These are phyloP conservation scores for Hyposoter dolosus DNA, from an alignment of 2,888 invertebrate species.

Conservation along the genomic window DNA sequence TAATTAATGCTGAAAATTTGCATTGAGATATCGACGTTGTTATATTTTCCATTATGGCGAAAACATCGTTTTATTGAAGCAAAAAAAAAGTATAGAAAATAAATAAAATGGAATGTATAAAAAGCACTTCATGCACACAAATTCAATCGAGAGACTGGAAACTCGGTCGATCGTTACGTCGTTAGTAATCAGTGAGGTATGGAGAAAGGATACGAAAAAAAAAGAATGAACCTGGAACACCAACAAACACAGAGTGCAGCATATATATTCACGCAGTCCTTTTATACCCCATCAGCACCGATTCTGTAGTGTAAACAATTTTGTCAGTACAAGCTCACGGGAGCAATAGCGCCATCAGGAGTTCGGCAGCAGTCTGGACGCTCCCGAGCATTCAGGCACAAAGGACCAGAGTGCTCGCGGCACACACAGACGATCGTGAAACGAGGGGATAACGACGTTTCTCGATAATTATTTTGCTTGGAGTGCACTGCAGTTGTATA, in stretches of 20 bases:
- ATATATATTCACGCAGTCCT: slow-evolving; percentile 26
- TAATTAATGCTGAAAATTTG: background rate
- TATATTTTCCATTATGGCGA: slow-evolving; percentile 1
- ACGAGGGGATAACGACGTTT: slow-evolving; percentile 69
- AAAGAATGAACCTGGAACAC: slow-evolving; percentile 5
- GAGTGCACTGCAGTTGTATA: slow-evolving; percentile 42
- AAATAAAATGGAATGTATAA: slow-evolving; percentile 1
- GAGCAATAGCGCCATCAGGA: slow-evolving; percentile 28
- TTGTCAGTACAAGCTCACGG: slow-evolving; percentile 49
- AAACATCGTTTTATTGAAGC: background rate
- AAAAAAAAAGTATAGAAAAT: slow-evolving; percentile 20
- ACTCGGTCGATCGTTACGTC: slow-evolving; percentile 50
- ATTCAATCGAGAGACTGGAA: slow-evolving; percentile 35
- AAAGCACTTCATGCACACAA: slow-evolving; percentile 16
- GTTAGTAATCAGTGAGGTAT: slow-evolving; percentile 52
- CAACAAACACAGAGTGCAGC: slow-evolving; percentile 26
- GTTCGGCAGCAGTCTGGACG: slow-evolving; percentile 31
- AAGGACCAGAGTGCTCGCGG: slow-evolving; percentile 49
- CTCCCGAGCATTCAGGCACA: slow-evolving; percentile 51
- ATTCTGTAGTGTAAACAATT: slow-evolving; percentile 64
- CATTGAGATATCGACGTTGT: background rate
- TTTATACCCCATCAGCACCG: slow-evolving; percentile 44
- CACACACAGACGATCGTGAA: slow-evolving; percentile 53
- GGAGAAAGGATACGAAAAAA: background rate
- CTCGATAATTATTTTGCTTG: slow-evolving; percentile 69